phyloP scores from a whole-genome alignment of 2,888 invertebrate species.

The Linnaemya vulpina region DNA sequence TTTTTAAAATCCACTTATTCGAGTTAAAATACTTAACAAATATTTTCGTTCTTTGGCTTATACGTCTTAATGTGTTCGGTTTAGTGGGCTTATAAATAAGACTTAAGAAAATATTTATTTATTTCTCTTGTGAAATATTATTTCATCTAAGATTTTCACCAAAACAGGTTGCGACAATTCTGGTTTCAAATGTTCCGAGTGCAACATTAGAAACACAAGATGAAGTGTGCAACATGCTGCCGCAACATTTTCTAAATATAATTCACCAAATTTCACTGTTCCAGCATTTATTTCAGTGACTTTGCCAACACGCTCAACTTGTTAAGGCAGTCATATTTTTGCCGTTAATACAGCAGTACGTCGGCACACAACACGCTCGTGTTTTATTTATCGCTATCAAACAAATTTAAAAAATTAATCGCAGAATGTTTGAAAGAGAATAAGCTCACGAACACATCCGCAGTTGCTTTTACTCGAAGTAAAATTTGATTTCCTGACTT shows the following conservation, averaged over 20 bases:
- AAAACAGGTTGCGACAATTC: not conserved
- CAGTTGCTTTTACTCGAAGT: conserved; percentile 3
- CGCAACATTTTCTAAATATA: conserved; percentile 15
- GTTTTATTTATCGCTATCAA: not conserved
- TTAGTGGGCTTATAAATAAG: conserved; percentile 5
- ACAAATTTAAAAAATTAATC: not conserved
- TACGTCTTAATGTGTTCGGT: not conserved
- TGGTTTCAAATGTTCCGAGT: not conserved
- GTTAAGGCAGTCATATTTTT: conserved; percentile 48
- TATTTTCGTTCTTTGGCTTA: not conserved
- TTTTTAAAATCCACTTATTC: too few species aligned
- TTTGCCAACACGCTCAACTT: conserved; percentile 19
- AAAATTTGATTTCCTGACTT: conserved; percentile 52
- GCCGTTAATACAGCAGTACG: conserved; percentile 52
- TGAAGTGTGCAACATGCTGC: conserved; percentile 45
- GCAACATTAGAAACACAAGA: not conserved
- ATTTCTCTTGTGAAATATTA: not conserved
- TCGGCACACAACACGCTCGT: conserved; percentile 25
- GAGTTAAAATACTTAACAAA: not conserved
- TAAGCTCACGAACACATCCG: not conserved
- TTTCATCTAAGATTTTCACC: not conserved
- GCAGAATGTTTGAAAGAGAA: conserved; percentile 4
- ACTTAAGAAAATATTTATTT: not conserved
- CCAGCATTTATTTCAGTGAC: conserved; percentile 6
- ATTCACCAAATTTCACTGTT: conserved; percentile 24